phyloP scores from a whole-genome alignment of 1,140 invertebrate genomes.

The Heliconius melpomene region DNA sequence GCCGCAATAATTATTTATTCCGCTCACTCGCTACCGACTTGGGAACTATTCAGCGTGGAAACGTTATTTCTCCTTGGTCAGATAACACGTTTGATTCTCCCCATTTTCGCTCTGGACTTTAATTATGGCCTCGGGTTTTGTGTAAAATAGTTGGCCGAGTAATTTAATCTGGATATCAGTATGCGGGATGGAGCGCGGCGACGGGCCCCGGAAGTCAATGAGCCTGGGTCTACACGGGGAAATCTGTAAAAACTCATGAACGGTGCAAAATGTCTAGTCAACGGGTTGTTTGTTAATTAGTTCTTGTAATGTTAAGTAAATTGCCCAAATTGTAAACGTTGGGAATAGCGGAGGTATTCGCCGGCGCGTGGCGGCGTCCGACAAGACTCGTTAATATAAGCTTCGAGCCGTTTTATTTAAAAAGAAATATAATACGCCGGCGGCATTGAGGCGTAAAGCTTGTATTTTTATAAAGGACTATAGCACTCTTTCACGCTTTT shows the following conservation, averaged over 20 bases:
- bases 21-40: slow-evolving; percentile 72
- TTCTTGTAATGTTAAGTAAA: slow-evolving; percentile 10
- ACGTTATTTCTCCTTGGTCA: slow-evolving; percentile 76
- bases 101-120: slow-evolving; percentile 75
- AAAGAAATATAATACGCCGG: slow-evolving; percentile 29
- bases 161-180: slow-evolving; percentile 78
- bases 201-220: slow-evolving; percentile 49
- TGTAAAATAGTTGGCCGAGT: slow-evolving; percentile 79
- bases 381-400: slow-evolving; percentile 27
- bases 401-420: slow-evolving; percentile 27
- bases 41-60: slow-evolving; percentile 77
- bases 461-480: slow-evolving; percentile 45
- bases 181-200: slow-evolving; percentile 64
- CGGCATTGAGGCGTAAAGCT: slow-evolving; percentile 38
- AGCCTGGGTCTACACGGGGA: slow-evolving; percentile 32
- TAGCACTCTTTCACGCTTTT: slow-evolving; percentile 55
- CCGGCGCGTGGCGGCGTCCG: background rate
- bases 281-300: background rate
- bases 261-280: background rate
- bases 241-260: slow-evolving; percentile 20
- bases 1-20: slow-evolving; percentile 80
- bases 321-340: slow-evolving; percentile 11
- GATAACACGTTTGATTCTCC: slow-evolving; percentile 80
- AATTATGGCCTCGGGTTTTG: slow-evolving; percentile 79
- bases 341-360: background rate